Base-by-base conservation (phyloP, 2,888 invertebrate genomes). In the Orthosia gracilis region DNA sequence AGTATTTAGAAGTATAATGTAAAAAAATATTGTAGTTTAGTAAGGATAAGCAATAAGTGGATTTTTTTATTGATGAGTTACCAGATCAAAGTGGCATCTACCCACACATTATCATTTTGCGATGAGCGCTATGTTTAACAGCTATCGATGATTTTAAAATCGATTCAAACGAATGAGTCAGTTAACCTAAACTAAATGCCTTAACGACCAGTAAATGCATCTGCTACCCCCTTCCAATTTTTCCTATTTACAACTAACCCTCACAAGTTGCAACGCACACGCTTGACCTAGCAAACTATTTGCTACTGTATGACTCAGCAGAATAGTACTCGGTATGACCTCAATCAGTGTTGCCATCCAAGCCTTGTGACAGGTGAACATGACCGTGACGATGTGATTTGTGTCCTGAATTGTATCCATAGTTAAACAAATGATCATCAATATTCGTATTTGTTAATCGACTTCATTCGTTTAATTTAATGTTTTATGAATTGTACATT, bases 51-150 rank as follows among this genome's bases (percentile, higher is more conserved):
- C 7, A 40, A 40, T 9, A 40, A 40, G 9, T 40, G 40, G 40
- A 7, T 40, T 40, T 40, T 26, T 40, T 23, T 47, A 52, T 73
- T 67, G 55, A 73, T 77, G 64, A 79, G 45, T 79, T 74, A 79
- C 26, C n/a, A 17, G 65, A 76, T 76, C 31, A 64, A 78, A 72
- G 57, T 63, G 26, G 17, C 49, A 50, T 52, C 45, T 47, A 52
- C 69, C 50, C 52, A 45, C 78, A 76, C 54, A 61, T 26, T 49
- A 52, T 23, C 18, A 21, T 61, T 70, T 62, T 45, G 21, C 54
- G 55, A 71, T 50, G 9, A 50, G 45, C 23, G 31, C 26, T n/a
- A 62, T 54, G 21, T 70, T 58, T 70, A 45, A 40, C 21, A 4
- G 13, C 54, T 47, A 54, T 63, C 23, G 17, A 54, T 31, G 13